These are phyloP conservation scores for Agrochola macilenta DNA, from an alignment of 2,888 invertebrate species.

Conservation along the genomic window DNA sequence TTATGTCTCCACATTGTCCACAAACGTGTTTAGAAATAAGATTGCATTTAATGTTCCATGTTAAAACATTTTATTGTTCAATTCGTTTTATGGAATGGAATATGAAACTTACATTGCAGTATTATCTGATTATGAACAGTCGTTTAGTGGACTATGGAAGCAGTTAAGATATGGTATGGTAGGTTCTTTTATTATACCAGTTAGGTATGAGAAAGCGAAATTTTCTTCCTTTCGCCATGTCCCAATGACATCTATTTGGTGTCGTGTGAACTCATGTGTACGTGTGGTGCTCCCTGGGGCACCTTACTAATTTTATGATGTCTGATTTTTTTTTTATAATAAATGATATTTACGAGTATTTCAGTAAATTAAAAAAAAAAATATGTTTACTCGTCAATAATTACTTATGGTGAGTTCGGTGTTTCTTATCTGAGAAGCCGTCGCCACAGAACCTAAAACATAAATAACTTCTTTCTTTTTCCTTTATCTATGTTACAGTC, in stretches of 20 bases:
- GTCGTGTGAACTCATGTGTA: no score
- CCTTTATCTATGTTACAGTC: no score
- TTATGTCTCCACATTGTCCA: not conserved
- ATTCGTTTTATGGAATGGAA: not conserved
- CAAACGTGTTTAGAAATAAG: constrained; percentile 16
- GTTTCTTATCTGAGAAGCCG: not conserved
- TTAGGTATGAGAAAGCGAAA: not conserved
- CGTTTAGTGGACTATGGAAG: not conserved
- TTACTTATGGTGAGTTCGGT: not conserved
- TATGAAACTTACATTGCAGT: constrained; percentile 3
- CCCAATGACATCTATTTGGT: not conserved
- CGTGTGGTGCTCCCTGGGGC: not conserved
- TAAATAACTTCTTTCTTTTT: no score
- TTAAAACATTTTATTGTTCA: constrained; percentile 31
- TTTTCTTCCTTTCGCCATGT: not conserved
- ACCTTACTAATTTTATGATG: no score
- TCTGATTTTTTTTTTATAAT: no score
- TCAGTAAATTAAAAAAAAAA: no score
- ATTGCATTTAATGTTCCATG: constrained; percentile 14
- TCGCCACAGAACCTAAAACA: not conserved
- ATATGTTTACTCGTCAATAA: not conserved
- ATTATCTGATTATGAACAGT: constrained; percentile 4
- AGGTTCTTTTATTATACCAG: not conserved
- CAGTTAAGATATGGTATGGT: not conserved
- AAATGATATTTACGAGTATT: no score